Evolutionary conservation across 2,113 vertebrate species (phyloP).

Genomic region (Thryonomys swinderianus): DNA sequence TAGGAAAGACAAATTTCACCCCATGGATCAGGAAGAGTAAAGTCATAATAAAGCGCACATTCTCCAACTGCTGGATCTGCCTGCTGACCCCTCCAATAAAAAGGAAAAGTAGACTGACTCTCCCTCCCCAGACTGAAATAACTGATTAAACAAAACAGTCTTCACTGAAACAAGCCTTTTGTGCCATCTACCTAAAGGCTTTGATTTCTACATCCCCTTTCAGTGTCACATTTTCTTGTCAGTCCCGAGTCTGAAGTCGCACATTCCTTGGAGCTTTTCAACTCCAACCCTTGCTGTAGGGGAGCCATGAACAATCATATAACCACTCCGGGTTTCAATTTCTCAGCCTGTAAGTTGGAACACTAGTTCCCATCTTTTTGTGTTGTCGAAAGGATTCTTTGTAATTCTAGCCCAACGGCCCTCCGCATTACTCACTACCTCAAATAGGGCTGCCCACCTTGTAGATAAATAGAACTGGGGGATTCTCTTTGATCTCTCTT

Average conservation of each 20-base stretch:
- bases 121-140: not conserved
- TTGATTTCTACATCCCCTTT: not conserved
- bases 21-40: conserved; percentile 63
- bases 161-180: not conserved
- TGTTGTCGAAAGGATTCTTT: not conserved
- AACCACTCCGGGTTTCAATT: not conserved
- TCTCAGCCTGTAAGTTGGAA: not conserved
- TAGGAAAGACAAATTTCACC: conserved; percentile 61
- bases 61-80: conserved; percentile 37
- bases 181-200: not conserved
- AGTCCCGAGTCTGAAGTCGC: not conserved
- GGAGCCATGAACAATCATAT: not conserved
- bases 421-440: not conserved
- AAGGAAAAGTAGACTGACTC: not conserved
- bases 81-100: conserved; percentile 40
- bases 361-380: not conserved
- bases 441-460: not conserved
- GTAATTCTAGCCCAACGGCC: not conserved
- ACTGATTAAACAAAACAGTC: not conserved
- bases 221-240: not conserved
- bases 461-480: not conserved
- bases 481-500: not conserved
- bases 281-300: not conserved
- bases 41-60: conserved; percentile 47
- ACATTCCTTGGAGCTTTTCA: not conserved